Conservation (phyloP, 2,113 vertebrate species). For the Callipepla squamata region DNA sequence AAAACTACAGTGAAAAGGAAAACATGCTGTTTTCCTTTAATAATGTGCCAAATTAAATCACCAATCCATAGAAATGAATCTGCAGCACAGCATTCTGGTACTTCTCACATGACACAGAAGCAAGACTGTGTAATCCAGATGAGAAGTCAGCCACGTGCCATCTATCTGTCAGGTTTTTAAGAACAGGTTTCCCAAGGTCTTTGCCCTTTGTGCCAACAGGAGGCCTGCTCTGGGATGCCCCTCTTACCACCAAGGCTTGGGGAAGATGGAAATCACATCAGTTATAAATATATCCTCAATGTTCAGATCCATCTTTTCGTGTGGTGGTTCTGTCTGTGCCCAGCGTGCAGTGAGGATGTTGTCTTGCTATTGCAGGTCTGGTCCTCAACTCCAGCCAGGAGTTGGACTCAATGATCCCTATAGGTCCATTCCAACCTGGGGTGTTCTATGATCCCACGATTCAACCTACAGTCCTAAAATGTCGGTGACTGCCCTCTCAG, state of each 20-base stretch:
- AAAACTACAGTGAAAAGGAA: not conserved
- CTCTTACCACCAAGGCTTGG: not conserved
- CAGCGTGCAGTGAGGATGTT: not conserved
- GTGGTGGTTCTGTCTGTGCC: too few relatives aligned
- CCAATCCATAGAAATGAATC: not conserved
- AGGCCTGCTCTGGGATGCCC: not conserved
- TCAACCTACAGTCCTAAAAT: not conserved
- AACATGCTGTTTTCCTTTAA: not conserved
- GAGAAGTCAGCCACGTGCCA: not conserved
- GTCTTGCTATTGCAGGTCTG: not conserved
- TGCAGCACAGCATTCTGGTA: not conserved
- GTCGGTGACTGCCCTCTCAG: not conserved
- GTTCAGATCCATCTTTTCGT: not conserved
- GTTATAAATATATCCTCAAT: not conserved
- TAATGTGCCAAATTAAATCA: not conserved
- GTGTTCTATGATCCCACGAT: too few relatives aligned
- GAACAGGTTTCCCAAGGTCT: not conserved
- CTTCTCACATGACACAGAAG: not conserved
- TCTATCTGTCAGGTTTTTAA: not conserved
- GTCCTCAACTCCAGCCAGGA: too few relatives aligned
- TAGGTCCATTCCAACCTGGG: too few relatives aligned
- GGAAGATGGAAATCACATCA: not conserved
- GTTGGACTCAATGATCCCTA: too few relatives aligned
- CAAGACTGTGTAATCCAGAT: not conserved
- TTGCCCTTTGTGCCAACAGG: rapidly evolving